Conservation (phyloP, 2,888 invertebrate genomes). For the Aquatica leii region DNA sequence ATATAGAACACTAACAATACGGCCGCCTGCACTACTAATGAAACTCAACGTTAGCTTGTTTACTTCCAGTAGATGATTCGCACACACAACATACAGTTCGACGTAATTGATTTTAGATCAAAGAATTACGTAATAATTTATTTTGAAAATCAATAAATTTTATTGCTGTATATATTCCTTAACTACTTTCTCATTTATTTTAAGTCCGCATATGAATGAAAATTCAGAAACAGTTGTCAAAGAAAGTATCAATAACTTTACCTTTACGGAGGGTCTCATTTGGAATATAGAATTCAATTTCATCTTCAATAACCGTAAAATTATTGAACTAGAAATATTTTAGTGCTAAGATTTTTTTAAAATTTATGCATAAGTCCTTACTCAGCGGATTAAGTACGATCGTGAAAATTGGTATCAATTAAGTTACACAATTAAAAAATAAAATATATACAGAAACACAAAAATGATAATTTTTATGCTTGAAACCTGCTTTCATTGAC, state of each 20-base stretch:
- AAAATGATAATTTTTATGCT: no score
- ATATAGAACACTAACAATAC: slow-evolving; percentile 25
- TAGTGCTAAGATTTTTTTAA: slow-evolving; percentile 26
- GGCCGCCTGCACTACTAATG: slow-evolving; percentile 34
- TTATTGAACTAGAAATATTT: slow-evolving; percentile 35
- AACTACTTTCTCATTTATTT: slow-evolving; percentile 5
- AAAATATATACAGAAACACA: no score
- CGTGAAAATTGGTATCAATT: no score
- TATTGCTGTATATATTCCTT: neutral
- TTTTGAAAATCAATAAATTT: neutral
- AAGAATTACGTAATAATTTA: slow-evolving; percentile 6
- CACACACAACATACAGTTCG: slow-evolving; percentile 18
- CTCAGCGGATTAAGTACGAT: slow-evolving; percentile 16
- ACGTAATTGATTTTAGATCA: slow-evolving; percentile 18
- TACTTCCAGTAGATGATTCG: slow-evolving; percentile 22
- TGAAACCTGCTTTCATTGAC: no score
- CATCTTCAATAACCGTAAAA: slow-evolving; percentile 35
- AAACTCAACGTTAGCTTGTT: slow-evolving; percentile 25
- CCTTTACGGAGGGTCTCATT: slow-evolving; percentile 18
- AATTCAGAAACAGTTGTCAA: slow-evolving; percentile 9
- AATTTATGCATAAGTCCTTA: slow-evolving; percentile 15
- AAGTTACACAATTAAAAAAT: no score
- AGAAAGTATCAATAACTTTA: slow-evolving; percentile 21
- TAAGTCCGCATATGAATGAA: slow-evolving; percentile 10
- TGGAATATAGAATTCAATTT: slow-evolving; percentile 36